Evolutionary conservation across 2,888 invertebrate genomes (phyloP).

Genomic region (Stramonita haemastoma): DNA sequence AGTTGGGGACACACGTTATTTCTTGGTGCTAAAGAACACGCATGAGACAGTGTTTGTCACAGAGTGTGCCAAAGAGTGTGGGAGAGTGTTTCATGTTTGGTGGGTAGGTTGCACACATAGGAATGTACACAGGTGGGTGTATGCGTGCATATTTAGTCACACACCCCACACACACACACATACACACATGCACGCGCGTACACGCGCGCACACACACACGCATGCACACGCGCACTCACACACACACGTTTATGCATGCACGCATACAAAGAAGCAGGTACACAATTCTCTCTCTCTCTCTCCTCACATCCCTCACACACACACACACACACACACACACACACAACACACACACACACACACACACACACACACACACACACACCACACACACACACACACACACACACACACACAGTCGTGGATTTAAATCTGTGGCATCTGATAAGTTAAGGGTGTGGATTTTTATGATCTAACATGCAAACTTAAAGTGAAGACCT

Average conservation of each 20-base stretch:
- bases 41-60: too few relatives aligned
- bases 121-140: not conserved
- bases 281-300: not conserved
- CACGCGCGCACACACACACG: not conserved
- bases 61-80: too few relatives aligned
- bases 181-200: not conserved
- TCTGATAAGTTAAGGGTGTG: too few relatives aligned
- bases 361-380: not conserved
- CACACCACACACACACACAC: not conserved
- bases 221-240: constrained; percentile 7
- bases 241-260: not conserved
- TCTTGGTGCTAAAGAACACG: too few relatives aligned
- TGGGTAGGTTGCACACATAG: not conserved
- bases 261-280: not conserved
- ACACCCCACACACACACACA: not conserved
- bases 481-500: too few relatives aligned
- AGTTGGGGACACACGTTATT: too few relatives aligned
- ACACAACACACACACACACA: not conserved
- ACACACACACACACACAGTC: not conserved
- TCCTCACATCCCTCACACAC: not conserved
- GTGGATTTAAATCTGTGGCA: too few relatives aligned
- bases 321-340: not conserved
- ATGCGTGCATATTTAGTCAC: too few relatives aligned
- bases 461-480: too few relatives aligned
- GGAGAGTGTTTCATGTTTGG: too few relatives aligned